Evolutionary conservation across 2,113 vertebrate genomes (phyloP), one percentile per base, ranked within the genome.

Genomic region (Perccottus glenii): DNA sequence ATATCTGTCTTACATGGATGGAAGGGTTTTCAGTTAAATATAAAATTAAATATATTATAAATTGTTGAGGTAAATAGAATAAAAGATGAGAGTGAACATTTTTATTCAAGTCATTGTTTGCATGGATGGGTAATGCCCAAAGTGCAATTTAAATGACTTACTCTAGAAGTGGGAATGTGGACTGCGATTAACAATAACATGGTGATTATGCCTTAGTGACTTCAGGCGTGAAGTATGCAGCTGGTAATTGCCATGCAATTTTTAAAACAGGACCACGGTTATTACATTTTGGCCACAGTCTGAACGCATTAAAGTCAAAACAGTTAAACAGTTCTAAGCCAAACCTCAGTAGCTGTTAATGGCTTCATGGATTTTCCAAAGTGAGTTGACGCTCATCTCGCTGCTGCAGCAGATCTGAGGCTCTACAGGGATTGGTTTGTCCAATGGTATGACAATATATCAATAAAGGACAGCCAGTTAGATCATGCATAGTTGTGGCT

Each of bases 351-450:
- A 61, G 46, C 67, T 65, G 65, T 57, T 71, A 59, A 66, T 53
- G 69, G 71, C 61, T 64, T 77, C 32, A 55, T 78, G 70, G 74
- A 75, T 88, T 70, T 83, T 73, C 51, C 52, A 68, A 72, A 68
- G 62, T 9, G 35, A 63, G 35, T 36, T 60, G 74, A 79, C 9
- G 36, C 59, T 63, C 16, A 49, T 38, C 52, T 65, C 58, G 40
- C 19, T 64, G 57, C 52, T 60, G 46, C 52, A 46, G 46, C 12
- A 46, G 50, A 56, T 63, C 27, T 43, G 12, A 4, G 60, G 19
- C 42, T 59, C 14, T 59, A 56, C 65, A 63, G 10, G 35, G 36
- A 57, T 33, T 50, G 36, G 51, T 59, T 43, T 46, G 59, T 62
- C 35, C 14, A 60, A 67, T 36, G 11, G 56, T 36, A 9, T 40